phyloP scores from a whole-genome alignment of 2,797 vertebrate genomes.

The Hemitrygon akajei region DNA sequence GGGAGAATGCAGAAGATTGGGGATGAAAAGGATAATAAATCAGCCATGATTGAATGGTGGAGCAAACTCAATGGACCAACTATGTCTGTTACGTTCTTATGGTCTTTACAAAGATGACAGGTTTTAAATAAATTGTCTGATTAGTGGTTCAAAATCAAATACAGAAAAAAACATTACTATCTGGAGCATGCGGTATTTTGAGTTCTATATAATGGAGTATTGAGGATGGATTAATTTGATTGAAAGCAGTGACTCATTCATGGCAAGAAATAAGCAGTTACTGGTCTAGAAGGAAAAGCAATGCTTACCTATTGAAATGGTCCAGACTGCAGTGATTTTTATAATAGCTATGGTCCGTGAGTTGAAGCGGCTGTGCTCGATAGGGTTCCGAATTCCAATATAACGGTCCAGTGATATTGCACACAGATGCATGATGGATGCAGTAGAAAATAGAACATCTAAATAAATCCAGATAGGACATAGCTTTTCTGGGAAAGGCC shows the following conservation, averaged over 20 bases:
- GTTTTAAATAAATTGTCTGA: neutral
- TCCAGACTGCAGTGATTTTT: conserved; percentile 98
- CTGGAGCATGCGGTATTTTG: neutral
- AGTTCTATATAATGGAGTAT: neutral
- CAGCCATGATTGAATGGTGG: too few relatives aligned
- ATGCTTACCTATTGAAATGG: conserved; percentile 87
- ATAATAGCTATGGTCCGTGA: conserved; percentile 97
- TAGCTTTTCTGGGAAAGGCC: conserved; percentile 84
- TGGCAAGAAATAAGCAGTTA: neutral
- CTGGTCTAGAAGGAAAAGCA: neutral
- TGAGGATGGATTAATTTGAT: neutral
- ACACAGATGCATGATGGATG: conserved; percentile 98
- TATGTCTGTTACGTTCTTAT: too few relatives aligned
- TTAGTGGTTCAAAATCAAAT: neutral
- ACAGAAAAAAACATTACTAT: neutral
- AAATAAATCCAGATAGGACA: conserved; percentile 98
- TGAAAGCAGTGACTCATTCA: neutral
- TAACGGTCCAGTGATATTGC: conserved; percentile 97
- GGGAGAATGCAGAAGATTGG: too few relatives aligned
- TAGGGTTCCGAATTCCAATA: conserved; percentile 95
- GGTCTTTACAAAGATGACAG: too few relatives aligned
- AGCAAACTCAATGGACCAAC: too few relatives aligned
- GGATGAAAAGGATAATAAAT: too few relatives aligned
- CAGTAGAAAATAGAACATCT: conserved; percentile 95
- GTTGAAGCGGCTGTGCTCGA: conserved; percentile 98